phyloP scores from a whole-genome alignment of 2,113 vertebrate species.

The Takifugu bimaculatus region DNA sequence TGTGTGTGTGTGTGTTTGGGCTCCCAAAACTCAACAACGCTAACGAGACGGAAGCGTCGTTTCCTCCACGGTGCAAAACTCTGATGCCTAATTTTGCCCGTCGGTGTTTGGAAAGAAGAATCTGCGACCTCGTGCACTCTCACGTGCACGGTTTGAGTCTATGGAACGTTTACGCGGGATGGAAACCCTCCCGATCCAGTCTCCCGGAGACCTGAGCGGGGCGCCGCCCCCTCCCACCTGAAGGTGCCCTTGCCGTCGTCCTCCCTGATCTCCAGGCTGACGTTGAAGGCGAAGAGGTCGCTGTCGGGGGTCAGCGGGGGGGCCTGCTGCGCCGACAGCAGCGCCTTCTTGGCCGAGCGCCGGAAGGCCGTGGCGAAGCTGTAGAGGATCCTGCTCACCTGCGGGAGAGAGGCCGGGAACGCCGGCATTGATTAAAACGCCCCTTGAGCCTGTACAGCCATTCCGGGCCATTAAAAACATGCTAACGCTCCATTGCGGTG shows the following conservation, averaged over 20 bases:
- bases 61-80: no score
- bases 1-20: not conserved
- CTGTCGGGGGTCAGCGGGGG: conserved; percentile 91
- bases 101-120: no score
- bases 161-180: no score
- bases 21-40: conserved; percentile 15
- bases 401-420: conserved; percentile 2
- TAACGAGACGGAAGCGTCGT: conserved; percentile 40
- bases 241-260: conserved; percentile 98
- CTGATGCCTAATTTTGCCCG: no score
- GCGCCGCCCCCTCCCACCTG: conserved; percentile 75
- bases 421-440: conserved; percentile 8
- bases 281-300: conserved; percentile 95
- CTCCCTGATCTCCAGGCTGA: conserved; percentile 96
- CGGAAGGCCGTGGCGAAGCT: conserved; percentile 98
- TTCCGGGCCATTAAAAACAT: not conserved
- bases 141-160: not conserved
- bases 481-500: conserved; percentile 6
- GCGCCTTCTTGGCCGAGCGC: conserved; percentile 87
- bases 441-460: not conserved
- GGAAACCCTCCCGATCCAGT: no score
- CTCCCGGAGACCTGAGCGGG: no score
- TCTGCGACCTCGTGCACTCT: not conserved
- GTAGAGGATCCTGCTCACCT: conserved; percentile 97
- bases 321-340: conserved; percentile 77